These are phyloP conservation scores for Corvus hawaiiensis DNA, from an alignment of 2,113 vertebrate species.

Conservation along the genomic window DNA sequence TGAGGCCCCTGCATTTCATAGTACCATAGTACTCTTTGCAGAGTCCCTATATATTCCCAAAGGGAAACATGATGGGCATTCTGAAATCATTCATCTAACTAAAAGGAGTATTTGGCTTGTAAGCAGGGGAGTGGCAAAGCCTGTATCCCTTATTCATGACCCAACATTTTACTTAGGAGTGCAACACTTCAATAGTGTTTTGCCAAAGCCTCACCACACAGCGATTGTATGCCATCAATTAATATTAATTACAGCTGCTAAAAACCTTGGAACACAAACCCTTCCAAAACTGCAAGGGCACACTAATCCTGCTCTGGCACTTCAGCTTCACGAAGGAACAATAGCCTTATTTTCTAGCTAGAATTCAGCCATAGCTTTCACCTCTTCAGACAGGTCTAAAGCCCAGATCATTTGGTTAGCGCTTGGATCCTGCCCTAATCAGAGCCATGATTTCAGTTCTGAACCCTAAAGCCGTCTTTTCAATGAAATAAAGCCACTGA, in stretches of 20 bases:
- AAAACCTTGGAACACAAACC: neutral
- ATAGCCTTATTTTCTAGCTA: neutral
- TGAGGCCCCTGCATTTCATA: neutral
- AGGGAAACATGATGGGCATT: neutral
- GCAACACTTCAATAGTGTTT: neutral
- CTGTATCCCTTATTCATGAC: neutral
- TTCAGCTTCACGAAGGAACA: neutral
- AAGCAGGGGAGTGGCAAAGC: neutral
- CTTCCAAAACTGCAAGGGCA: neutral
- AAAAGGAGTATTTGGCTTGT: neutral
- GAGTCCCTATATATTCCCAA: neutral
- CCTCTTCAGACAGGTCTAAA: neutral
- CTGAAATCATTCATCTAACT: neutral
- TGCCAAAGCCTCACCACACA: neutral
- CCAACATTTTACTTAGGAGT: neutral
- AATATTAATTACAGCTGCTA: constrained; percentile 19
- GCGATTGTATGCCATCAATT: neutral
- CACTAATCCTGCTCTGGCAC: neutral
- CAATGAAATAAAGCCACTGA: constrained; percentile 11
- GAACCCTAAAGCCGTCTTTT: constrained; percentile 33
- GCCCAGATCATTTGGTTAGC: neutral
- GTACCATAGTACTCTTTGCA: neutral
- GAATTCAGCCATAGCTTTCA: neutral
- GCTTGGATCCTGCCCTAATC: neutral
- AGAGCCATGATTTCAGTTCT: neutral